Base-by-base conservation (phyloP, 2,797 vertebrate genomes). In the Eulemur albifrons region DNA sequence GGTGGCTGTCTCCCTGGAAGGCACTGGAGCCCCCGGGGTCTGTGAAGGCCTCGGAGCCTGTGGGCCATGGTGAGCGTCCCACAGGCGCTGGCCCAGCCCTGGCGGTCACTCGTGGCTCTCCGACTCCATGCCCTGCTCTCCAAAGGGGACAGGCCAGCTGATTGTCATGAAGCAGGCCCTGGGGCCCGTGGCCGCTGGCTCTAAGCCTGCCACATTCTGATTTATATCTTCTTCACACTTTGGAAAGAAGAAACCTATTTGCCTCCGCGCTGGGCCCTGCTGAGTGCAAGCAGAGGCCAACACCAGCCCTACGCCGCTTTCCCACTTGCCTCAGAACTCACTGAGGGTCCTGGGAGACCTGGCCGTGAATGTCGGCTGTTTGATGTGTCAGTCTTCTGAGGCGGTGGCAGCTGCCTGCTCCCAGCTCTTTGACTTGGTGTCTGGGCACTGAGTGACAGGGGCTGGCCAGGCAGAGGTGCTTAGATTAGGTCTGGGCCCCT, bases 401-500 rank as follows among this genome's bases (percentile, higher is more conserved):
- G 32, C 0, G 17, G 85, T 23, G 81, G 50, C 88, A 87, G 95
- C 86, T 73, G 11, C 1, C 38, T 80, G 67, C 7, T 90, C 82
- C 90, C 0, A 0, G 90, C 82, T 8, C 27, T 50, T 43, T 15
- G 27, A 65, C 48, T 21, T 32, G 40, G 14, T 50, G 45, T 88
- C 96, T 67, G 63, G 84, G 61, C 70, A 4, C 90, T 43, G 3
- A 54, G 2, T 2, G 2, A 87, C 72, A 5, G 50, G 2, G 50
- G 0, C 54, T 8, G 23, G 48, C 63, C 23, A 43, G 52, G 0
- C 4, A 69, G 80, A 95, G 32, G 43, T 1, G 7, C 7, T 82
- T 69, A 54, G 81, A 14, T 80, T 11, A 93, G 90, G 11, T 91
- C 92, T n/a, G 25, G 35, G 54, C 15, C 88, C 92, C 94, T 73